A percentile compares a stretch with the other conserved stretches of the same genome.
phyloP scores from a whole-genome alignment of 1,140 invertebrate species.

The Daktulosphaira vitifoliae region DNA sequence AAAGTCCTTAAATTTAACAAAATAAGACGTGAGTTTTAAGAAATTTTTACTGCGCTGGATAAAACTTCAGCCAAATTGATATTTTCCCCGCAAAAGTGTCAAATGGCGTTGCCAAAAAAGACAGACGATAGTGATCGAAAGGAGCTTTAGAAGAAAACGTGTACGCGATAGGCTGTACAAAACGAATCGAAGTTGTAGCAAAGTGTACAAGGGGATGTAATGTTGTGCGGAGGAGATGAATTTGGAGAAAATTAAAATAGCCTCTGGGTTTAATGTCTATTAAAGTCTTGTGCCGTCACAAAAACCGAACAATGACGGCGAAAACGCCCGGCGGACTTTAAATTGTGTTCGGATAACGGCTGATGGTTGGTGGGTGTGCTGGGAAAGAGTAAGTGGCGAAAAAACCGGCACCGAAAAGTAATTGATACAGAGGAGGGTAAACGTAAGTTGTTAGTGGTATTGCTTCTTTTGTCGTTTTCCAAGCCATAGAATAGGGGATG shows the following conservation, averaged over 20 bases:
- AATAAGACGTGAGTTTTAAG: too few species aligned
- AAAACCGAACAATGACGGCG: slow-evolving; percentile 32
- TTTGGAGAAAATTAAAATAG: slow-evolving; percentile 31
- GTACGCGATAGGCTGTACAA: slow-evolving; percentile 5
- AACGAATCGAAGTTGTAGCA: too few species aligned
- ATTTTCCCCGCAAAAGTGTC: too few species aligned
- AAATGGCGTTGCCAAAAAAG: too few species aligned
- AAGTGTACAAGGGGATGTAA: neutral
- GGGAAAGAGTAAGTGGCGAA: slow-evolving; percentile 16
- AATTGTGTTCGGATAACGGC: slow-evolving; percentile 18
- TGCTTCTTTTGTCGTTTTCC: slow-evolving; percentile 26
- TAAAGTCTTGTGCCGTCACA: slow-evolving; percentile 28
- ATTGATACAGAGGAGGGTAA: slow-evolving; percentile 23
- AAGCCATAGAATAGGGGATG: neutral
- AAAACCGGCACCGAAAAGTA: slow-evolving; percentile 30
- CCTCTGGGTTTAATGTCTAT: slow-evolving; percentile 34
- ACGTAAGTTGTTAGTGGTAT: slow-evolving; percentile 32
- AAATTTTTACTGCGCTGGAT: too few species aligned
- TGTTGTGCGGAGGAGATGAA: neutral
- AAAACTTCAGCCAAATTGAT: too few species aligned
- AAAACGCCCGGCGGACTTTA: slow-evolving; percentile 33
- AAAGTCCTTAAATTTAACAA: too few species aligned
- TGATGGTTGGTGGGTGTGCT: neutral
- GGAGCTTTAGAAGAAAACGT: neutral
- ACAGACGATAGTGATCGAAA: too few species aligned